phyloP scores from a whole-genome alignment of 2,797 vertebrate genomes.

The Danio jaintianensis region DNA sequence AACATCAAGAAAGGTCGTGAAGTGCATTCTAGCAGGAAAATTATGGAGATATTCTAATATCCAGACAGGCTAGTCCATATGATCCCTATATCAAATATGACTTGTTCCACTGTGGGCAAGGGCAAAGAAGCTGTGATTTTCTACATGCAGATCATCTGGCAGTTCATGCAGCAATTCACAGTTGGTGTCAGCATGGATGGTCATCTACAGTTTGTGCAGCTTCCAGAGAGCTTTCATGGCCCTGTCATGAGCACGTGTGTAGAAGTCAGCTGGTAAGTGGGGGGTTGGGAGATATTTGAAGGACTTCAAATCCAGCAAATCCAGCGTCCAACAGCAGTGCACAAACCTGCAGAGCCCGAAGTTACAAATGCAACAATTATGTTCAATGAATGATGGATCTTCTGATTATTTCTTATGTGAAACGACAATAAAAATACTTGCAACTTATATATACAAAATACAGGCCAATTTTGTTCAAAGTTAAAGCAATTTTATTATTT shows the following conservation, averaged over 20 bases:
- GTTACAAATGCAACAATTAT: background rate
- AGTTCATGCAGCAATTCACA: constrained; percentile 15
- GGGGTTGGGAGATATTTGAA: background rate
- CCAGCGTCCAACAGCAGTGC: background rate
- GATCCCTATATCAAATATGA: constrained; percentile 5
- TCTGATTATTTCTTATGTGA: background rate
- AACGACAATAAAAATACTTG: background rate
- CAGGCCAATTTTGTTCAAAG: background rate
- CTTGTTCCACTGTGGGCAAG: constrained; percentile 27
- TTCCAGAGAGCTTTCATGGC: constrained; percentile 7
- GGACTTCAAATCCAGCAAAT: too few species aligned
- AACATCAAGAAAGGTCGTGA: background rate
- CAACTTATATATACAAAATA: background rate
- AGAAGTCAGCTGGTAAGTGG: constrained; percentile 4
- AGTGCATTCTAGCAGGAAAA: background rate
- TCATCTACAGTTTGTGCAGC: constrained; percentile 13
- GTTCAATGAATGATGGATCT: background rate
- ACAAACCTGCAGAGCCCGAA: background rate
- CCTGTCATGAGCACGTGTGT: background rate
- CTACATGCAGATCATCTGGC: constrained; percentile 62
- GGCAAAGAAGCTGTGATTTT: constrained; percentile 56
- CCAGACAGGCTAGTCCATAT: constrained; percentile 8
- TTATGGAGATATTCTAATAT: background rate
- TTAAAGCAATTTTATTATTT: background rate
- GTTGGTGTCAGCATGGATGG: constrained; percentile 16